Evolutionary conservation across 1,140 invertebrate genomes (phyloP), one percentile per base, ranked within the genome.

Genomic region (Triops cancriformis): DNA sequence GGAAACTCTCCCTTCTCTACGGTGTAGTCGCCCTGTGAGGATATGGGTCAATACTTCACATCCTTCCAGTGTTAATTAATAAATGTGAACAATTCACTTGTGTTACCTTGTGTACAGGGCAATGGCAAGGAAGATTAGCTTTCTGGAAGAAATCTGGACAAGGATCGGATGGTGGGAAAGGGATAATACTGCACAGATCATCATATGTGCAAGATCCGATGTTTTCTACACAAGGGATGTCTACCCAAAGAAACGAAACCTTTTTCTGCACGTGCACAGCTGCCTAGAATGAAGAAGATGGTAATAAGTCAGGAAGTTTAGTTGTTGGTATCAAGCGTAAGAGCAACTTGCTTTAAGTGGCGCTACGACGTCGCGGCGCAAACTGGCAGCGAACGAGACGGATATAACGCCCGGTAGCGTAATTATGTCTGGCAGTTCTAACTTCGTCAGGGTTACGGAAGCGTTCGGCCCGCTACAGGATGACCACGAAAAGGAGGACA

Each of bases 191-290:
- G 42, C 77, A 78, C 26, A 78, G 23, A 43, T 78, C 77, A 6
- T 78, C 77, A 26, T 78, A 78, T 14, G 73, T 26, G 43, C 77
- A 78, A n/a, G 77, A 78, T 11, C 77, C 77, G n/a, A 78, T 18
- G 51, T 78, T 78, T 37, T 73, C 77, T 0, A 78, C 27, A 28
- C 77, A 78, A 5, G 77, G 77, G 0, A 78, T 37, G n/a, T 78
- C 77, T 45, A 78, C 26, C 77, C 77, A 78, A 7, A 74, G 12
- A 26, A 78, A 78, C 10, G 28, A 26, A 6, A 78, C 72, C 37
- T 78, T 78, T n/a, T 78, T 78, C 41, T 78, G 12, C 23, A 78
- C 72, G 10, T 26, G 7, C 23, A 78, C 77, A 18, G 28, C 37
- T 10, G 74, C 73, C 77, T 78, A 11, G 12, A 18, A 43, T 26